Base-by-base conservation (phyloP, 2,797 vertebrate species). In the Gymnothorax reevesii region DNA sequence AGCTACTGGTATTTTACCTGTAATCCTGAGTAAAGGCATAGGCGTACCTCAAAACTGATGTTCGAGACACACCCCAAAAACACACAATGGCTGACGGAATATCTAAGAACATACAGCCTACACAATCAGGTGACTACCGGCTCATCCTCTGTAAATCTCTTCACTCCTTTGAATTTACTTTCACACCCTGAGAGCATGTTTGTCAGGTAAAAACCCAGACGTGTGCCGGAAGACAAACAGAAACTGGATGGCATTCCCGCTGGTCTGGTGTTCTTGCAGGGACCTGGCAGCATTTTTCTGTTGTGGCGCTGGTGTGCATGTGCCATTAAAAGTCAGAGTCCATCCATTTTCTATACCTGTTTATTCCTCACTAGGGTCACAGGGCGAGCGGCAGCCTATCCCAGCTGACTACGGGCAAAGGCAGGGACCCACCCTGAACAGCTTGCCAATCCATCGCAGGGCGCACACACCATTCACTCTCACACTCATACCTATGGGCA, bases 111-210 rank as follows among this genome's bases (percentile, higher is more conserved):
- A n/a, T 57, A 10, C n/a, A 20, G 7, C 6, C 1, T 57, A 10
- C 25, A 7, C 71, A 15, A 75, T 75, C 3, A 60, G 85, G 60
- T 8, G 15, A 54, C 55, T 25, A 69, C 33, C 64, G 57, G 52
- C 27, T 69, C n/a, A 71, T 57, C 62, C 71, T 42, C 83, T 55
- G 83, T 49, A 84, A 84, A 55, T 84, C 60, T 54, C 83, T 27
- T 54, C 42, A 69, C 33, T 2, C 20, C 55, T 82, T 8, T 15
- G 17, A 7, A 7, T 60, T 17, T 2, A 59, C 82, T 2, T 22
- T 55, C 82, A 27, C n/a, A 33, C 20, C 13, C 27, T 77, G 20
- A 27, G 8, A 25, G 12, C n/a, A 73, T 27, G 25, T 73, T 20
- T 10, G 8, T 27, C 27, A 33, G 69, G 27, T 10, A 71, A 73